phyloP scores from a whole-genome alignment of 30 jellyfish, hydroid and myxozoan species.

The Hydra vulgaris region DNA sequence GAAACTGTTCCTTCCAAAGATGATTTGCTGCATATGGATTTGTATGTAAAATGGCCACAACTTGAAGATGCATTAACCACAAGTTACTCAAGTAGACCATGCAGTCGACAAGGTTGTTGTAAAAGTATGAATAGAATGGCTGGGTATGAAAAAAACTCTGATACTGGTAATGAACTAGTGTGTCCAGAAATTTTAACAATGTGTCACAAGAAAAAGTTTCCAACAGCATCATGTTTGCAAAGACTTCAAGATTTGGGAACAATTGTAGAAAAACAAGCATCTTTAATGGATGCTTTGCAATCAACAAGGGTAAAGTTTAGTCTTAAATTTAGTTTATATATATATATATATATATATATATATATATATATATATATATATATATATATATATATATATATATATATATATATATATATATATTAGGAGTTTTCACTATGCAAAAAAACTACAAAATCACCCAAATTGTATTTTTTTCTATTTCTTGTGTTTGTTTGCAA shows the following conservation, averaged over 20 bases:
- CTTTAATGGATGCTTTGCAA: conserved; percentile 30
- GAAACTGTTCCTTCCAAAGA: conserved; percentile 28
- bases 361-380: too few relatives aligned
- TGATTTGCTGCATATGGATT: conserved; percentile 13
- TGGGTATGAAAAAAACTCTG: neutral
- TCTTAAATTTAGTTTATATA: too few relatives aligned
- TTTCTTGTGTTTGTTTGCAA: too few relatives aligned
- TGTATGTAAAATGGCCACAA: conserved; percentile 35
- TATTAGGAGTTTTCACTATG: too few relatives aligned
- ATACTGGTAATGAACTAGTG: neutral
- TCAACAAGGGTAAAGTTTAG: conserved; percentile 16
- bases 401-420: too few relatives aligned
- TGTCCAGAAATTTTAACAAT: neutral
- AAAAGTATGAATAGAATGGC: neutral
- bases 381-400: too few relatives aligned
- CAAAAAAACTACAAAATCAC: too few relatives aligned
- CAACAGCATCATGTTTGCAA: conserved; percentile 10
- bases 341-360: too few relatives aligned
- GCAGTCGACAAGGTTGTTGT: conserved; percentile 11
- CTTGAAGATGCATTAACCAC: conserved; percentile 29
- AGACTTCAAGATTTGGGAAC: conserved; percentile 22
- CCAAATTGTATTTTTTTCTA: too few relatives aligned
- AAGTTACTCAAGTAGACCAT: conserved; percentile 8
- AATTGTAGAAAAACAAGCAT: conserved; percentile 15
- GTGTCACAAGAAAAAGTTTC: conserved; percentile 1